A percentile compares a stretch with the other conserved stretches of the same genome.
These are phyloP conservation scores for Actinemys pallida DNA, from an alignment of 2,113 vertebrate species.

Conservation along the genomic window DNA sequence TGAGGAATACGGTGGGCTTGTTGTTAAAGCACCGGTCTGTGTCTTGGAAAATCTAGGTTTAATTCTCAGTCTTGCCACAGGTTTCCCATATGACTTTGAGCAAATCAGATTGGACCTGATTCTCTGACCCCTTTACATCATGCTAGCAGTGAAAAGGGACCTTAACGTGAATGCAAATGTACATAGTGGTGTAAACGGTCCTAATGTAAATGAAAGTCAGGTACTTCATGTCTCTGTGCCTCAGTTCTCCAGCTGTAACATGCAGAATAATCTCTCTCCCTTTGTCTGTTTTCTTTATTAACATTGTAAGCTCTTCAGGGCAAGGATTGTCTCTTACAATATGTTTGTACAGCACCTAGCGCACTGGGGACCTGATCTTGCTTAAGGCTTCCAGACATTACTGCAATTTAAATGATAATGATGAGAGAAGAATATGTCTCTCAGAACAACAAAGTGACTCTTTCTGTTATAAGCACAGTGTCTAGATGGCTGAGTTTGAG, in stretches of 20 bases:
- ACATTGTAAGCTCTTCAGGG: not conserved
- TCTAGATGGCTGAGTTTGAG: not conserved
- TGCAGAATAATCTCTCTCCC: conserved; percentile 12
- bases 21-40: not conserved
- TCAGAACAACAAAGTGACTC: not conserved
- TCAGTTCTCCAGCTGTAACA: conserved; percentile 62
- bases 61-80: not conserved
- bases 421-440: not conserved
- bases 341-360: not conserved
- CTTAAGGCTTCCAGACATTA: not conserved
- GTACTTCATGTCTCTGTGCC: conserved; percentile 63
- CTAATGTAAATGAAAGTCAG: conserved; percentile 70
- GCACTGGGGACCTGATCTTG: not conserved
- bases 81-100: conserved; percentile 30
- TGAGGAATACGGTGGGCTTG: not conserved
- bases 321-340: not conserved
- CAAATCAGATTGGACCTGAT: conserved; percentile 46
- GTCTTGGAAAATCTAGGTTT: conserved; percentile 40
- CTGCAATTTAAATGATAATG: not conserved
- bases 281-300: conserved; percentile 26
- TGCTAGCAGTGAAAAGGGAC: conserved; percentile 37
- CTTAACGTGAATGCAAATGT: conserved; percentile 59
- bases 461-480: not conserved
- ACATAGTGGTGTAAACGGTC: conserved; percentile 68
- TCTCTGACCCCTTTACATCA: conserved; percentile 60